Conservation (phyloP, 2,888 invertebrate genomes). For the Dolichopus griseipennis region DNA sequence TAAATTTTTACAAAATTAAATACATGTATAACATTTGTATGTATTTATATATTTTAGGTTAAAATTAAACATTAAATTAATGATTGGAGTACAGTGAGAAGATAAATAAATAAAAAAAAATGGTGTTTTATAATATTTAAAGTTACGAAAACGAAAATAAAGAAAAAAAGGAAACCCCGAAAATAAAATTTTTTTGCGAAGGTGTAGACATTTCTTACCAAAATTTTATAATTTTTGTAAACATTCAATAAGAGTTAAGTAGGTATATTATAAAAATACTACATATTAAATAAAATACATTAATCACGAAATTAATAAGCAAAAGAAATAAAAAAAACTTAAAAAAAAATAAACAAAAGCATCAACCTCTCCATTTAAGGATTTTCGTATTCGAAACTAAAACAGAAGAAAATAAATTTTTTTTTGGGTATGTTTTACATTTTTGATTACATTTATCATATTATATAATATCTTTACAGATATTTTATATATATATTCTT, state of each 20-base stretch:
- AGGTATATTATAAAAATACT: background rate
- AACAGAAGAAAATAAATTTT: too few relatives aligned
- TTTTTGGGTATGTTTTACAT: too few relatives aligned
- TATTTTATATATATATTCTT: too few relatives aligned
- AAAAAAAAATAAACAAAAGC: background rate
- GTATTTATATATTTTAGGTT: background rate
- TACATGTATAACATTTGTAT: too few relatives aligned
- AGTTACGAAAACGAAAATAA: too few relatives aligned
- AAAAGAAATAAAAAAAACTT: background rate
- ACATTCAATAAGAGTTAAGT: background rate
- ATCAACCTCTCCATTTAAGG: too few relatives aligned
- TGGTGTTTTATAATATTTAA: background rate
- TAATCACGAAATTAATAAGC: background rate
- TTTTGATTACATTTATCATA: too few relatives aligned
- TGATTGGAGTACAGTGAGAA: background rate
- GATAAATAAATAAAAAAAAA: background rate
- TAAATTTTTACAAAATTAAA: background rate
- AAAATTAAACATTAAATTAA: background rate
- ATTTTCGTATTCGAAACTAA: too few relatives aligned
- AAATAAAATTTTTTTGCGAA: background rate
- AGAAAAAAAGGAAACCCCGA: background rate
- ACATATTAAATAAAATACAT: background rate
- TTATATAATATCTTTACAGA: too few relatives aligned
- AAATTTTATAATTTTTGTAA: too few relatives aligned
- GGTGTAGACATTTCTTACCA: background rate